Conservation (phyloP, 2,888 invertebrate species). For the Microplitis deprimator region DNA sequence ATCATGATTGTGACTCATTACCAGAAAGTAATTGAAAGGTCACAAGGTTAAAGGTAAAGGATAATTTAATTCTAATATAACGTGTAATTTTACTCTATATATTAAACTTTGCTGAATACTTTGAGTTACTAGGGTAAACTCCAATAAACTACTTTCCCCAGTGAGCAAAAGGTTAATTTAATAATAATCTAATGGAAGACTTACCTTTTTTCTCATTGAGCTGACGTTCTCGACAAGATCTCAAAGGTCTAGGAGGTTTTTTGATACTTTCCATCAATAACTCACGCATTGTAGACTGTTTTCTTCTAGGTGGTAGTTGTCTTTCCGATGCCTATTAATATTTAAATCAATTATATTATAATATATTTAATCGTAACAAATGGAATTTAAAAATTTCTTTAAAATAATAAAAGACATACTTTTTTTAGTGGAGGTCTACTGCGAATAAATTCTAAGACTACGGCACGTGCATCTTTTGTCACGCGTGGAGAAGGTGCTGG, state of each 20-base stretch:
- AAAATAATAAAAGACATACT: constrained; percentile 72
- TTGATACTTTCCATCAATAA: constrained; percentile 90
- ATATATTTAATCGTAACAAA: constrained; percentile 5
- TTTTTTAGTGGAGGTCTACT: constrained; percentile 94
- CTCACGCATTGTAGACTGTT: constrained; percentile 85
- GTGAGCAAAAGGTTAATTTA: constrained; percentile 1
- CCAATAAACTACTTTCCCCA: background rate
- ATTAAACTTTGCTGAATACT: background rate
- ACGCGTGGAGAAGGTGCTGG: constrained; percentile 78
- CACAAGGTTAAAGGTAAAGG: constrained; percentile 3
- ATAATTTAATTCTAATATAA: constrained; percentile 7
- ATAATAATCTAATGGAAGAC: constrained; percentile 30
- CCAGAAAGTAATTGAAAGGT: constrained; percentile 24
- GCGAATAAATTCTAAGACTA: constrained; percentile 96
- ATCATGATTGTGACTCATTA: constrained; percentile 26
- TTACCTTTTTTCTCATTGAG: constrained; percentile 52
- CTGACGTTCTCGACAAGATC: constrained; percentile 69
- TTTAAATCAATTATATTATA: constrained; percentile 13
- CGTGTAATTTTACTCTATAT: background rate
- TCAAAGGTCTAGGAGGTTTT: constrained; percentile 75
- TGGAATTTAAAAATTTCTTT: background rate
- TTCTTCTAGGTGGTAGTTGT: constrained; percentile 82
- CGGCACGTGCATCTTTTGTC: constrained; percentile 94
- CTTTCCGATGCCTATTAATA: constrained; percentile 83
- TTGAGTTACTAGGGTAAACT: background rate